These are phyloP conservation scores for Coleophora deauratella DNA, from an alignment of 2,888 invertebrate species.

Conservation along the genomic window DNA sequence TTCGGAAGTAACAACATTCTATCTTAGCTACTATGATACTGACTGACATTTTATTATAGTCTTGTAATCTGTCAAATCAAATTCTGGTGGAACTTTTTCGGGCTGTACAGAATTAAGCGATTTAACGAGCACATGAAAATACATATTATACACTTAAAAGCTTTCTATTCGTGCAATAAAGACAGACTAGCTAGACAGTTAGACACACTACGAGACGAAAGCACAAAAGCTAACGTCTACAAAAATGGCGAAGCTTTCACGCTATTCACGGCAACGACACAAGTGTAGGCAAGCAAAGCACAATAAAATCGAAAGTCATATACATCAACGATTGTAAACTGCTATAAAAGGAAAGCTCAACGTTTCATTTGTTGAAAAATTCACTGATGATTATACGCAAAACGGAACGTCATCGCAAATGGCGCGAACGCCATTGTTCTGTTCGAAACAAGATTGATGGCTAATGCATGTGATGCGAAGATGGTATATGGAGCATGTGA, in stretches of 20 bases:
- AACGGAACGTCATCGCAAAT: conserved; percentile 21
- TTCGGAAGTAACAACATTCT: too few relatives aligned
- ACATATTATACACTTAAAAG: too few relatives aligned
- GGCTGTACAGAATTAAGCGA: too few relatives aligned
- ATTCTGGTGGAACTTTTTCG: too few relatives aligned
- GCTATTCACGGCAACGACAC: neutral
- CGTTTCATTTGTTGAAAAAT: conserved; percentile 31
- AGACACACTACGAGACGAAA: too few relatives aligned
- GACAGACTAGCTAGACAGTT: too few relatives aligned
- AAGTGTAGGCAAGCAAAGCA: conserved; percentile 9
- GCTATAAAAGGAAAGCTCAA: conserved; percentile 7
- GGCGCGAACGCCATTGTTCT: conserved; percentile 40
- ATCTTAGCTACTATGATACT: too few relatives aligned
- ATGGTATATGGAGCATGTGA: conserved; percentile 60
- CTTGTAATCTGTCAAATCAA: too few relatives aligned
- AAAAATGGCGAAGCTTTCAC: conserved; percentile 12
- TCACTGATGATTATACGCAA: conserved; percentile 29
- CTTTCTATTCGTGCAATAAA: too few relatives aligned
- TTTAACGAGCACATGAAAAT: too few relatives aligned
- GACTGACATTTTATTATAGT: too few relatives aligned
- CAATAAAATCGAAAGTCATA: conserved; percentile 44
- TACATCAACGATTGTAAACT: conserved; percentile 26
- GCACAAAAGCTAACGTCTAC: neutral
- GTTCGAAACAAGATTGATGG: conserved; percentile 43
- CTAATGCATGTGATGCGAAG: conserved; percentile 48